phyloP scores from a whole-genome alignment of 2,888 invertebrate genomes.

The Agapetus fuscipes region DNA sequence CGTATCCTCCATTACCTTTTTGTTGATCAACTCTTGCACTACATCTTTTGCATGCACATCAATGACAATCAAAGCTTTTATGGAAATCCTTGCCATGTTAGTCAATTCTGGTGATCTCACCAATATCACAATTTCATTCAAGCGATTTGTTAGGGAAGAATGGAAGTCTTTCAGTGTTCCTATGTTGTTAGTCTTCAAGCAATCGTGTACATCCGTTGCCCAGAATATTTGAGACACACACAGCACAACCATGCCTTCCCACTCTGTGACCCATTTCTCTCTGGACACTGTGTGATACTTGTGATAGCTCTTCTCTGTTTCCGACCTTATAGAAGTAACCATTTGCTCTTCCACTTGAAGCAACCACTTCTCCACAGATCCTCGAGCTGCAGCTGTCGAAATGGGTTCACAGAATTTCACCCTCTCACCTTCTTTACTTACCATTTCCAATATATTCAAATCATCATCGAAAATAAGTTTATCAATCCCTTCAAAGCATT shows the following conservation, averaged over 20 bases:
- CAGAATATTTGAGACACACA: conserved; percentile 75
- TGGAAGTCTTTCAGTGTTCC: conserved; percentile 49
- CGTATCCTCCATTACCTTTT: conserved; percentile 55
- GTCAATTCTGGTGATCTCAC: conserved; percentile 61
- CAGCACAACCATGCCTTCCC: conserved; percentile 78
- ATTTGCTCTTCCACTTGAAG: conserved; percentile 75
- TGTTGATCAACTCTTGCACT: conserved; percentile 53
- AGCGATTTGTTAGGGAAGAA: conserved; percentile 47
- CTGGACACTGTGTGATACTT: conserved; percentile 51
- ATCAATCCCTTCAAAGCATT: conserved; percentile 81
- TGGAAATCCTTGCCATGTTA: conserved; percentile 62
- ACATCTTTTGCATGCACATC: conserved; percentile 83
- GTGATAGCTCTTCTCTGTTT: conserved; percentile 55
- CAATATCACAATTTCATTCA: conserved; percentile 64
- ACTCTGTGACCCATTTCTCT: conserved; percentile 61
- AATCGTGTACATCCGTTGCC: conserved; percentile 68
- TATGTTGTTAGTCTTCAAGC: conserved; percentile 48
- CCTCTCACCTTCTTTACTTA: conserved; percentile 67
- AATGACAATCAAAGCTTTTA: conserved; percentile 74
- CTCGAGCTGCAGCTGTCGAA: conserved; percentile 61
- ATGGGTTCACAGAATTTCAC: conserved; percentile 52
- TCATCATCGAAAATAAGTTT: conserved; percentile 61
- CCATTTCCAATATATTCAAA: conserved; percentile 66
- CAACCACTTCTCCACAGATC: conserved; percentile 82
- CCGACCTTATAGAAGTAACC: conserved; percentile 60